phyloP scores from a whole-genome alignment of 2,113 vertebrate genomes.

The Euleptes europaea region DNA sequence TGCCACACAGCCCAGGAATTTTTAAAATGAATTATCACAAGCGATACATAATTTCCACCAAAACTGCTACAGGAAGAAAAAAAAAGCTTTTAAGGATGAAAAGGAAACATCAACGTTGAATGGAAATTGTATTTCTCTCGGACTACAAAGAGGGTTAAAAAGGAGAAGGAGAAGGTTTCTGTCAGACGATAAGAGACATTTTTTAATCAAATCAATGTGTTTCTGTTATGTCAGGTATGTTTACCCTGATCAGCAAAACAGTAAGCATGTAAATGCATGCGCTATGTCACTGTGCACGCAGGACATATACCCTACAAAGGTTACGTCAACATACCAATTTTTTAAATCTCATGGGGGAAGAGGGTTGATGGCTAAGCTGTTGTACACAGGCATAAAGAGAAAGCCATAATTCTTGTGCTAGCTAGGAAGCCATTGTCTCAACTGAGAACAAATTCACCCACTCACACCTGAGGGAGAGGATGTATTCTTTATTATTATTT shows the following conservation, averaged over 20 bases:
- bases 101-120: constrained; percentile 73
- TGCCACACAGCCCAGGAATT: constrained; percentile 85
- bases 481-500: not conserved
- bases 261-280: accelerated
- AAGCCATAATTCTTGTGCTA: constrained; percentile 15
- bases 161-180: constrained; percentile 19
- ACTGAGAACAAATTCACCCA: constrained; percentile 15
- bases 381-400: constrained; percentile 1
- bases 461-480: constrained; percentile 9
- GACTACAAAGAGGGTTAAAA: constrained; percentile 53
- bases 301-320: constrained; percentile 13
- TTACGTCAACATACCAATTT: constrained; percentile 16
- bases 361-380: not conserved
- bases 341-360: not conserved
- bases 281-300: accelerated
- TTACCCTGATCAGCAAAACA: constrained; percentile 20
- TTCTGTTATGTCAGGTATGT: constrained; percentile 39
- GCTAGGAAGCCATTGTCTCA: not conserved
- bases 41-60: constrained; percentile 82
- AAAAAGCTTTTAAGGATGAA: constrained; percentile 74
- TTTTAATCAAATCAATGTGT: constrained; percentile 58
- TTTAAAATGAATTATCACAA: constrained; percentile 87
- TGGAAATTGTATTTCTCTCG: constrained; percentile 64
- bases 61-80: constrained; percentile 74
- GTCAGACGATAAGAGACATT: constrained; percentile 46